Percentiles rank a stretch among this genome's conserved stretches.
phyloP scores from a whole-genome alignment of 2,797 vertebrate species.

The Linurgus olivaceus region DNA sequence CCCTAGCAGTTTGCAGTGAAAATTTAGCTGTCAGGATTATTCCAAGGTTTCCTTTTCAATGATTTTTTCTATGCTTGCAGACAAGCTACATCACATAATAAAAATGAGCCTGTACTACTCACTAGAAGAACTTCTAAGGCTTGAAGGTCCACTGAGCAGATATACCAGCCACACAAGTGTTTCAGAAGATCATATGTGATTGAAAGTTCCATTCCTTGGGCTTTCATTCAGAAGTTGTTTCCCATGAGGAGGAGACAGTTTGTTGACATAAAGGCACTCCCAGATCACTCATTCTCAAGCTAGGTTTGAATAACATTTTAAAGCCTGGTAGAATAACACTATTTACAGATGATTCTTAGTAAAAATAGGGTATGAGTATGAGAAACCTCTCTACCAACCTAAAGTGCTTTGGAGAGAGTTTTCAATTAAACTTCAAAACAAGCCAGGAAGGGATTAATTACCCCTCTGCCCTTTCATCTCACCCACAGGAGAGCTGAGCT shows the following conservation, averaged over 20 bases:
- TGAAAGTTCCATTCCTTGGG: background rate
- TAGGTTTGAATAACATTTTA: background rate
- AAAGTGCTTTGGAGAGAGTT: background rate
- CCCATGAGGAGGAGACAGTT: background rate
- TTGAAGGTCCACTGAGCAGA: background rate
- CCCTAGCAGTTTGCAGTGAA: background rate
- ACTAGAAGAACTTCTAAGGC: background rate
- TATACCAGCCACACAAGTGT: background rate
- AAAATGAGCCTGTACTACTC: background rate
- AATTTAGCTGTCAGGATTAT: background rate
- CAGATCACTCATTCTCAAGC: background rate
- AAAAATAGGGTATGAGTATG: background rate
- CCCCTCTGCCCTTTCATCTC: background rate
- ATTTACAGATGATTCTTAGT: background rate
- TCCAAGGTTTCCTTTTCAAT: background rate
- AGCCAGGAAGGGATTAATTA: background rate
- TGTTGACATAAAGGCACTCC: background rate
- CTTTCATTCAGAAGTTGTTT: background rate
- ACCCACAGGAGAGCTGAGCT: background rate
- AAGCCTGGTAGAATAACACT: background rate
- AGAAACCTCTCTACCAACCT: background rate
- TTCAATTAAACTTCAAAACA: background rate
- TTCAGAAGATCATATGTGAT: background rate
- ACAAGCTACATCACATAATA: background rate
- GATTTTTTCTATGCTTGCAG: background rate